A percentile compares a stretch with the other conserved stretches of the same genome.
Conservation (phyloP, 2,113 vertebrate genomes). For the Candoia aspera region DNA sequence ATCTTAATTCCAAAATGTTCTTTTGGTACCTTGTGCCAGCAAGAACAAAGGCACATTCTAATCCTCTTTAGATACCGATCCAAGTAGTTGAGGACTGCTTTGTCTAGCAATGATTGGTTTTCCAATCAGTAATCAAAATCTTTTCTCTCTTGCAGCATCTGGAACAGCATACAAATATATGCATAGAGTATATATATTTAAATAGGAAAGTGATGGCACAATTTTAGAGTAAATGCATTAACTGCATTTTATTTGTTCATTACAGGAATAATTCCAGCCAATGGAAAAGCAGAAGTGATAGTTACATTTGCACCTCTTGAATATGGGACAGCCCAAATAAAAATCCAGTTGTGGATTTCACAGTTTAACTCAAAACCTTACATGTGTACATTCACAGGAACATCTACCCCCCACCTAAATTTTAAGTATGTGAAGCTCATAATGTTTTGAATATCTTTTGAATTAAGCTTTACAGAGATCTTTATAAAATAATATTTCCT, state of each 20-base stretch:
- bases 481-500: conserved; percentile 8
- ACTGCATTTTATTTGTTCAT: conserved; percentile 37
- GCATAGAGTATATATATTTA: neutral
- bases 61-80: neutral
- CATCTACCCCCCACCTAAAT: conserved; percentile 73
- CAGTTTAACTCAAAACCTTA: conserved; percentile 87
- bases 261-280: conserved; percentile 88
- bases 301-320: conserved; percentile 82
- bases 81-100: neutral
- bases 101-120: neutral
- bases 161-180: neutral
- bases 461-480: neutral
- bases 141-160: neutral
- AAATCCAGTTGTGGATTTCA: conserved; percentile 80
- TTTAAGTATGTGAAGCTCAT: conserved; percentile 72
- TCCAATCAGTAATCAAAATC: neutral
- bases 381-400: conserved; percentile 86
- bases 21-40: neutral
- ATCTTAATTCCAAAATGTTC: neutral
- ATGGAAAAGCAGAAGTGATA: conserved; percentile 73
- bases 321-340: conserved; percentile 84
- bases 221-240: neutral
- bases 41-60: neutral
- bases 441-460: conserved; percentile 14
- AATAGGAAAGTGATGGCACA: neutral